Conservation (phyloP, 2,113 vertebrate genomes). For the cattle (Bos taurus) region ARS-UCD2.0 NC_037334.1:86069501-86070000, state of each 20-base stretch:
- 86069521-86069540: background rate
- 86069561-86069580: background rate
- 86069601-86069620: background rate
- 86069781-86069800: constrained; percentile 12
- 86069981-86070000: background rate
- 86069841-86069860: background rate
- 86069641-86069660: background rate
- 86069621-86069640: background rate
- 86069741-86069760: constrained; percentile 43
- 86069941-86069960: background rate
- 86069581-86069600: background rate
- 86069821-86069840: constrained; percentile 36
- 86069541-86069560: background rate
- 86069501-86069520: background rate
- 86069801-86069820: constrained; percentile 23
- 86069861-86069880: background rate
- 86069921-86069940: background rate
- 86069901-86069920: constrained; percentile 39
- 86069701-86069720: background rate
- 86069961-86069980: background rate
- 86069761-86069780: constrained; percentile 46
- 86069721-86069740: constrained; percentile 50
- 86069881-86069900: constrained; percentile 31
- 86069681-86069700: constrained; percentile 36
- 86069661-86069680: background rate